Evolutionary conservation across 2,113 vertebrate genomes (phyloP), one percentile per base, ranked within the genome.

Genomic region (Phainopepla nitens): DNA sequence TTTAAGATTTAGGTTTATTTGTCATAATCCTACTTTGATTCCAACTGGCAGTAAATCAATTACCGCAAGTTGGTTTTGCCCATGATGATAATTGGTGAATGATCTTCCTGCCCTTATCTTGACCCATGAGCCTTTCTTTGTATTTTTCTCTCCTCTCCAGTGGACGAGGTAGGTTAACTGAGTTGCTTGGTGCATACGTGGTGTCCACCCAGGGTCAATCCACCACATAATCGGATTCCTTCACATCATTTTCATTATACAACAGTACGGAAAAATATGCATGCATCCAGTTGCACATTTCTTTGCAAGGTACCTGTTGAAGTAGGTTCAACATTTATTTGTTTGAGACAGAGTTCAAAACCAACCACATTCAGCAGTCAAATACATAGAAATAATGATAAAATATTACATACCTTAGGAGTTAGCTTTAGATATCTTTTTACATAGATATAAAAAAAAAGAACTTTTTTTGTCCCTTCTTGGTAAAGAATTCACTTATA

Each of bases 241-340:
- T 39, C 23, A 16, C 35, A 27, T 33, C 2, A 41, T 85, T 87
- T 77, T 82, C 20, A 35, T 28, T 44, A 7, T 35, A 21, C 1
- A 44, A 21, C 2, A 31, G 7, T 41, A n/a, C 0, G 1, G 13
- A 47, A 75, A 68, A 10, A 23, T 22, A 22, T 7, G 4, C 16
- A 29, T 65, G 11, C 2, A n/a, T 51, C 4, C 20, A 14, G 9
- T 28, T 51, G 0, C 13, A 31, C 18, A 13, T 68, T 76, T 88
- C 10, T 73, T 75, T 70, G 10, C 20, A 62, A 66, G 1, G 9
- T 35, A 60, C 7, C 3, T 23, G 5, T 13, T 71, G 23, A 50
- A 58, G 9, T 49, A 71, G 53, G 3, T 25, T 64, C 42, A 66
- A 1, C 4, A 12, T 23, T 57, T 11, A 36, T 44, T 36, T 42